phyloP scores from a whole-genome alignment of 2,888 invertebrate genomes.

The Epinotia ramella region DNA sequence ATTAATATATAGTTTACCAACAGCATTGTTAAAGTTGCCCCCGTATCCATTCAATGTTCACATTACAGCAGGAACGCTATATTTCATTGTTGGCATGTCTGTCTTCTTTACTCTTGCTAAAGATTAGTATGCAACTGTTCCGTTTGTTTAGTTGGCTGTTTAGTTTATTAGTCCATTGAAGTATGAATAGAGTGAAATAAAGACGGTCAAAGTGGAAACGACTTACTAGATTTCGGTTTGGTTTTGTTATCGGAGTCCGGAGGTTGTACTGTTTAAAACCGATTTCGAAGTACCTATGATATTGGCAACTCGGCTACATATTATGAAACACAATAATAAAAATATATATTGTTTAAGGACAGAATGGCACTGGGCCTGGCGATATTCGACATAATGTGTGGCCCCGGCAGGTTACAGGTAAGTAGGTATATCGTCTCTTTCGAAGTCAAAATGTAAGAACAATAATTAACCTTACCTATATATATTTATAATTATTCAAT shows the following conservation, averaged over 20 bases:
- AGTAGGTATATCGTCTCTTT: too few species aligned
- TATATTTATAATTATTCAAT: too few species aligned
- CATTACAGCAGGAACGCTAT: conserved; percentile 73
- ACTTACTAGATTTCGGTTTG: conserved; percentile 46
- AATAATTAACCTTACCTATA: too few species aligned
- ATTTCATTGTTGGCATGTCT: conserved; percentile 72
- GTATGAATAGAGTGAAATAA: conserved; percentile 54
- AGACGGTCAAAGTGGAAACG: conserved; percentile 50
- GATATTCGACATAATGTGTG: too few species aligned
- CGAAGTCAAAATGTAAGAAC: too few species aligned
- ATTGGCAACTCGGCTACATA: too few species aligned
- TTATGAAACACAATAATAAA: too few species aligned
- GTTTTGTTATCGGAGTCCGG: conserved; percentile 37
- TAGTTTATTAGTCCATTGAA: conserved; percentile 58
- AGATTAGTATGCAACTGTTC: conserved; percentile 28
- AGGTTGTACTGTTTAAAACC: conserved; percentile 50
- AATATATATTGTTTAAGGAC: too few species aligned
- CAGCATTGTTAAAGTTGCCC: conserved; percentile 56
- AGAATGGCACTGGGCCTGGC: too few species aligned
- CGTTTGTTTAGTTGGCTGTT: conserved; percentile 47
- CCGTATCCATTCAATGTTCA: conserved; percentile 72
- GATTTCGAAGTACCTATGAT: too few species aligned
- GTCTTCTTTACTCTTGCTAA: conserved; percentile 50
- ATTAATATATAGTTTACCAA: conserved; percentile 42
- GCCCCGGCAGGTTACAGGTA: too few species aligned